phyloP scores from a whole-genome alignment of 2,797 vertebrate species.

The Alca torda region DNA sequence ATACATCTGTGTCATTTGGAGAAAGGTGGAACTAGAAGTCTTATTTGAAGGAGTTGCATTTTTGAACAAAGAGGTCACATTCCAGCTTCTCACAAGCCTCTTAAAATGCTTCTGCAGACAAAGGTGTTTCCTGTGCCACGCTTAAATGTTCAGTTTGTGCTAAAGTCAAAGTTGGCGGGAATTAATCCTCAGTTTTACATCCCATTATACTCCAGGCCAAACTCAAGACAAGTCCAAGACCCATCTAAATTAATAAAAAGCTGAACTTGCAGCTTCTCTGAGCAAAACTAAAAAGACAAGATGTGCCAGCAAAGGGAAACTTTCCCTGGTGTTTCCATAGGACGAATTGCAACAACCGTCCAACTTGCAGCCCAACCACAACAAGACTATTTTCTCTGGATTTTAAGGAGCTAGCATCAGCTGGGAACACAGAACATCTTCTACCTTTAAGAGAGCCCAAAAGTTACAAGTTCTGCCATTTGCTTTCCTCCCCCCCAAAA shows the following conservation, averaged over 20 bases:
- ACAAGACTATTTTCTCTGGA: background rate
- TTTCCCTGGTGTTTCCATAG: background rate
- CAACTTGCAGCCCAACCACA: background rate
- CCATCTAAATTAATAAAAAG: background rate
- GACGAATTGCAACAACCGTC: background rate
- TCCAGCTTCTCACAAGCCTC: background rate
- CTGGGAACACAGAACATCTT: background rate
- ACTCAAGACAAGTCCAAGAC: background rate
- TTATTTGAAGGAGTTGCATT: background rate
- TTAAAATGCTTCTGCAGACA: background rate
- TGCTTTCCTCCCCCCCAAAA: background rate
- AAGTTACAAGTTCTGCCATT: background rate
- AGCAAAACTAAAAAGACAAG: background rate
- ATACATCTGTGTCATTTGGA: background rate
- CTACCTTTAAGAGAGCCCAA: background rate
- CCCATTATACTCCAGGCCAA: background rate
- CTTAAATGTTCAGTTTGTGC: background rate
- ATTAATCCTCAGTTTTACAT: background rate
- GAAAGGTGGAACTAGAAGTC: background rate
- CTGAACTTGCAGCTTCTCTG: background rate
- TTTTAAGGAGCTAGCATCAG: background rate
- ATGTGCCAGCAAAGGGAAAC: background rate
- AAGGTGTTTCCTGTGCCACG: accelerated
- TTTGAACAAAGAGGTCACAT: background rate
- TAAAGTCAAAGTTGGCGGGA: background rate